These are phyloP conservation scores for Antheraea yamamai DNA, from an alignment of 2,888 invertebrate species.

Conservation along the genomic window DNA sequence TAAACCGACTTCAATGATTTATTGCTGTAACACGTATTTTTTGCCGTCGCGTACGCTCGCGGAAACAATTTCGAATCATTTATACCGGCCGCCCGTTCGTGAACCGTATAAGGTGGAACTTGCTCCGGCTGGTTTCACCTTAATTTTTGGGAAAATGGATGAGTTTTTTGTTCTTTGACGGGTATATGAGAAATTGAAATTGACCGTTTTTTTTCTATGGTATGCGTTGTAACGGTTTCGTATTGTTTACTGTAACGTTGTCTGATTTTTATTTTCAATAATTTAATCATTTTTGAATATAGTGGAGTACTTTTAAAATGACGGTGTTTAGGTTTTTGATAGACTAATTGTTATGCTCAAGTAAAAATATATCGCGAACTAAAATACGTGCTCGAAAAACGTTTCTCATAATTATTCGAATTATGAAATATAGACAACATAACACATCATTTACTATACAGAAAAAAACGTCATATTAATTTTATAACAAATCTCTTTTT, in stretches of 20 bases:
- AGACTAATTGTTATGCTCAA: neutral
- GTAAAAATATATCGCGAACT: neutral
- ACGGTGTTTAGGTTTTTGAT: neutral
- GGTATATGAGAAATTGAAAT: conserved; percentile 64
- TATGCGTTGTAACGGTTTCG: conserved; percentile 39
- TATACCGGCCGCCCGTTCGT: conserved; percentile 72
- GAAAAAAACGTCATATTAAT: too few relatives aligned
- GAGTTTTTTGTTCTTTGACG: conserved; percentile 50
- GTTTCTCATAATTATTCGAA: too few relatives aligned
- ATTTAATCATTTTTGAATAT: conserved; percentile 10
- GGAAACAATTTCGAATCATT: conserved; percentile 80
- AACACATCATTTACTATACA: too few relatives aligned
- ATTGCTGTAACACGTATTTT: conserved; percentile 79
- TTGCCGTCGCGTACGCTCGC: conserved; percentile 65
- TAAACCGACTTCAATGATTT: conserved; percentile 77
- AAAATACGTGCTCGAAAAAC: too few relatives aligned
- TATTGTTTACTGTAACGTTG: conserved; percentile 15
- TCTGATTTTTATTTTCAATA: neutral
- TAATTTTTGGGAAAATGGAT: conserved; percentile 64
- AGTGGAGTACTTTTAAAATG: neutral
- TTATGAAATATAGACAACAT: too few relatives aligned
- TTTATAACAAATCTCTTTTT: too few relatives aligned
- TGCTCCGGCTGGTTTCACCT: conserved; percentile 53
- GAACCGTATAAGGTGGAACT: conserved; percentile 52
- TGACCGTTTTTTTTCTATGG: conserved; percentile 50